Base-by-base conservation (phyloP, 2,797 vertebrate species). In the Acanthornis magna region DNA sequence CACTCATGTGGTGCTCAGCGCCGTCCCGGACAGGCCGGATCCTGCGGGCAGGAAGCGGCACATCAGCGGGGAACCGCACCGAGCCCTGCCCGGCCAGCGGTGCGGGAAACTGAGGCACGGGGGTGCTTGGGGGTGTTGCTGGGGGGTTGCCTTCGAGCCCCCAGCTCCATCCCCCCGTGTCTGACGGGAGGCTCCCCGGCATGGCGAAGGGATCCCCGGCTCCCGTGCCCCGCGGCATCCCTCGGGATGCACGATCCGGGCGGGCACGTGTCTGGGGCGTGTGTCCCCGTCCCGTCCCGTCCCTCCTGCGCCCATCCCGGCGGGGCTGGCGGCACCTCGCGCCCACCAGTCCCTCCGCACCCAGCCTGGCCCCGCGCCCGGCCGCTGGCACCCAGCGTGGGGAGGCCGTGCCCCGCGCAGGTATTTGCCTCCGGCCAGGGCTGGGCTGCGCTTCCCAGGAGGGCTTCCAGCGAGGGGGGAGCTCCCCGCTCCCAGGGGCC, bases 401-500 rank as follows among this genome's bases (percentile, higher is more conserved):
- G 92, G 92, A 83, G 51, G 75, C 95, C 93, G 61, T 93, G 96
- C 96, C 95, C 93, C 29, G 23, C 43, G 12, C 79, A 94, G 90
- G 93, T 63, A 96, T 95, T 94, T 0, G 92, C 93, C 92, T 32
- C 34, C 43, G 29, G 96, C 55, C 90, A 73, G 90, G 92, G 93
- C 90, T 55, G 93, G 92, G 90, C 40, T 50, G 62, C 3, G 50
- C 93, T 92, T 95, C 89, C 85, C 93, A 82, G 89, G 89, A 89
- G 81, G 84, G 93, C 11, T 90, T n/a, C 76, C 50, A 66, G 73
- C 10, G 3, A 61, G 18, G 34, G 43, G 70, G 70, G 53, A 67
- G 92, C 82, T 95, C 63, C 91, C 30, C 23, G 85, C 70, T 81
- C 34, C 51, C 70, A 58, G 77, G 17, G 71, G 87, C 84, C 77